These are phyloP conservation scores for Clepsis dumicolana DNA, from an alignment of 2,888 invertebrate species.

Conservation along the genomic window DNA sequence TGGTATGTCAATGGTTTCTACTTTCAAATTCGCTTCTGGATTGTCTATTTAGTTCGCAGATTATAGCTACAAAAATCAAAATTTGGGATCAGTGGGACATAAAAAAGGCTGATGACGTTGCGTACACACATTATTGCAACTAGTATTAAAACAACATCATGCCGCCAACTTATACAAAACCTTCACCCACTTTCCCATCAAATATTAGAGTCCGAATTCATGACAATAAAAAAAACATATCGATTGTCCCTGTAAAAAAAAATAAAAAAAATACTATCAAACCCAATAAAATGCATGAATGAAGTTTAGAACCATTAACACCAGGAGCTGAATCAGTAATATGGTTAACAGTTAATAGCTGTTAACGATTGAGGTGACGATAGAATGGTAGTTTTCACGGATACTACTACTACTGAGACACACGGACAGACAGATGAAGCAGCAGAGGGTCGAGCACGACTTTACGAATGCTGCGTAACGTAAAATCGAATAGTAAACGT, in stretches of 20 bases:
- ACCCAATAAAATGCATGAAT: slow-evolving; percentile 2
- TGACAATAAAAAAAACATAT: too few species aligned
- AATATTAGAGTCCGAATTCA: background rate
- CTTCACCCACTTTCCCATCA: background rate
- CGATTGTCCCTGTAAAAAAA: background rate
- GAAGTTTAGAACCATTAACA: slow-evolving; percentile 20
- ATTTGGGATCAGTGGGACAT: too few species aligned
- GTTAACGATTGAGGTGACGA: slow-evolving; percentile 64
- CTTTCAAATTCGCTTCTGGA: too few species aligned
- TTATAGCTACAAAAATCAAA: too few species aligned
- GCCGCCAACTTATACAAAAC: background rate
- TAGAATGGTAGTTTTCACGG: slow-evolving; percentile 68
- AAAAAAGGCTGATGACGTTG: too few species aligned
- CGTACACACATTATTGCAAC: too few species aligned
- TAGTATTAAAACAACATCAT: too few species aligned
- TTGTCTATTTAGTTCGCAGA: too few species aligned
- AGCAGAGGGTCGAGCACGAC: too few species aligned
- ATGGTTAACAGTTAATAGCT: slow-evolving; percentile 32
- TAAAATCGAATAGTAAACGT: too few species aligned
- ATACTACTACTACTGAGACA: slow-evolving; percentile 64
- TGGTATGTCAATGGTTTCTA: too few species aligned
- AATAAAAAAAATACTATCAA: background rate
- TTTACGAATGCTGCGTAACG: too few species aligned
- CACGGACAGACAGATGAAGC: slow-evolving; percentile 45
- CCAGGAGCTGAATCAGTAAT: slow-evolving; percentile 27